Evolutionary conservation across 2,113 vertebrate genomes (phyloP).

Genomic region (Podarcis muralis): DNA sequence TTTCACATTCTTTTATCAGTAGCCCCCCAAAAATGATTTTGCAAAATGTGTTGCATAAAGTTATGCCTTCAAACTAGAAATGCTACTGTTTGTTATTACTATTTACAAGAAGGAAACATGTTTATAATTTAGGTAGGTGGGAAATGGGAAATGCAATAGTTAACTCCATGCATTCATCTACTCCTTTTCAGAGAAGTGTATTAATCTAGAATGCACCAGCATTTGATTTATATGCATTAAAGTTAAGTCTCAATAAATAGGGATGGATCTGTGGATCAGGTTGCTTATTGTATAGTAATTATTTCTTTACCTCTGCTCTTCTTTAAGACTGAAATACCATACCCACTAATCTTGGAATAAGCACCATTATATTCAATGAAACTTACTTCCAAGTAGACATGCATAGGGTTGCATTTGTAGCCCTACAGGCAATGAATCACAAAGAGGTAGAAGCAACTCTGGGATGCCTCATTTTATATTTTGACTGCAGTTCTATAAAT

Average conservation of each 20-base stretch:
- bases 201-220: neutral
- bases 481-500: neutral
- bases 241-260: neutral
- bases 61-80: neutral
- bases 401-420: no score
- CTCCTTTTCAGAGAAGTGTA: neutral
- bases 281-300: neutral
- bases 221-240: neutral
- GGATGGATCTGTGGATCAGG: neutral
- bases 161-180: neutral
- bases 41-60: neutral
- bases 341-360: no score
- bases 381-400: no score
- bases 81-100: neutral
- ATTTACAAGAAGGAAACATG: neutral
- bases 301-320: neutral
- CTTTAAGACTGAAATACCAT: neutral
- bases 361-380: no score
- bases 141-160: neutral
- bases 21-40: neutral
- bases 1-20: neutral
- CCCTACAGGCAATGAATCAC: no score
- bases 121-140: neutral
- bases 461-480: neutral
- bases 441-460: neutral